Conservation (phyloP, 2,113 vertebrate species). For the Corydoras sp. region DNA sequence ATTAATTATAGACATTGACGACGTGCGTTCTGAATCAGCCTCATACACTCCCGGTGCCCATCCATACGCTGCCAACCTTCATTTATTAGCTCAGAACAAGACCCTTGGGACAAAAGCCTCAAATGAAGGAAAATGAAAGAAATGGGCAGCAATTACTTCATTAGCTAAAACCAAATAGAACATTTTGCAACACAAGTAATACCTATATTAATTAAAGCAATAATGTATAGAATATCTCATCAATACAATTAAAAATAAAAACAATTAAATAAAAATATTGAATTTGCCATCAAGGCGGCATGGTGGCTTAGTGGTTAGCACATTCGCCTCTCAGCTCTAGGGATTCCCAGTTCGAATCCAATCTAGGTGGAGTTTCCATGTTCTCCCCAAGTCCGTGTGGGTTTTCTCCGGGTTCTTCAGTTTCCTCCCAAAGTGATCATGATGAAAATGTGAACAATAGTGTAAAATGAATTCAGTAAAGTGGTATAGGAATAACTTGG, state of each 20-base stretch:
- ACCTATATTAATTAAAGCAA: slow-evolving; percentile 25
- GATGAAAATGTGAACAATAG: background rate
- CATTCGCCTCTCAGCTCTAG: no score
- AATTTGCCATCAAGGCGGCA: no score
- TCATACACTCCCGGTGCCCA: slow-evolving; percentile 2
- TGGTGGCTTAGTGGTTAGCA: no score
- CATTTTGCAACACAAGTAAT: slow-evolving; percentile 25
- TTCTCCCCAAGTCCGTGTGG: no score
- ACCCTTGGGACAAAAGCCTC: slow-evolving; percentile 16
- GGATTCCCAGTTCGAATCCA: no score
- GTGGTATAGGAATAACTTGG: no score
- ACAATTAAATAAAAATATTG: no score
- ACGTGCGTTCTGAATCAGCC: slow-evolving; percentile 1
- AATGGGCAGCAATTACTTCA: slow-evolving; percentile 30
- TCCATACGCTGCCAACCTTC: slow-evolving; percentile 33
- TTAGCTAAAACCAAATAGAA: slow-evolving; percentile 27
- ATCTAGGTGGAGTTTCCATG: no score
- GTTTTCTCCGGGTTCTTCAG: no score
- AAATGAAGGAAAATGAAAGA: slow-evolving; percentile 12
- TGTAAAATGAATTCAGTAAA: no score
- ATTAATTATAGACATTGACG: slow-evolving; percentile 13
- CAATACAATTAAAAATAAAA: slow-evolving; percentile 24
- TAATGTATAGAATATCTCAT: slow-evolving; percentile 17
- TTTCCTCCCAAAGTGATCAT: no score
- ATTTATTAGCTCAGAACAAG: slow-evolving; percentile 36